A percentile compares a stretch with the other conserved stretches of the same genome.
Conservation (phyloP, 2,888 invertebrate genomes). For the Nephrocerus scutellatus region DNA sequence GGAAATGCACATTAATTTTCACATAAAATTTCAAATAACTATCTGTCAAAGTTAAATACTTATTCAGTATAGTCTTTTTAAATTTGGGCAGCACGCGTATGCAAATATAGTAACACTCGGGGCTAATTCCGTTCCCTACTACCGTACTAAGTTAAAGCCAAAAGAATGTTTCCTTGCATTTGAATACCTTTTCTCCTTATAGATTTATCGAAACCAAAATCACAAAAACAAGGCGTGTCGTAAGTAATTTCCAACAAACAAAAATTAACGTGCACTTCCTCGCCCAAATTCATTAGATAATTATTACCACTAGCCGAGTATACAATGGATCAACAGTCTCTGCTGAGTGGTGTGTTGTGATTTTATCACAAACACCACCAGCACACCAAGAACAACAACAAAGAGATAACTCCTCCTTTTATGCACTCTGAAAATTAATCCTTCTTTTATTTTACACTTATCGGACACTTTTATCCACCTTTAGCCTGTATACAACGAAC, state of each 20-base stretch:
- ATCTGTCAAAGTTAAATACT: too few relatives aligned
- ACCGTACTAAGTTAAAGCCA: not conserved
- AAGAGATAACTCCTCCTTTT: too few relatives aligned
- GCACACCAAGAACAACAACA: not conserved
- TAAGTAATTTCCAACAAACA: slow-evolving; percentile 20
- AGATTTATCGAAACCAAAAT: slow-evolving; percentile 36
- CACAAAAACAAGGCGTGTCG: slow-evolving; percentile 10
- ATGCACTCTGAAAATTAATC: not conserved
- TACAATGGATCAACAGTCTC: too few relatives aligned
- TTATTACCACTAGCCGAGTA: too few relatives aligned
- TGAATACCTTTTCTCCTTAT: slow-evolving; percentile 20
- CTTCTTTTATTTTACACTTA: slow-evolving; percentile 3
- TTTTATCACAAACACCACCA: too few relatives aligned
- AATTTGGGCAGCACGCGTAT: too few relatives aligned
- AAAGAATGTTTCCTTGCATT: not conserved
- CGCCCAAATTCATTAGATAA: too few relatives aligned
- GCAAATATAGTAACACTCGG: too few relatives aligned
- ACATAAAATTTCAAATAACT: not conserved
- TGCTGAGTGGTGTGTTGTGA: too few relatives aligned
- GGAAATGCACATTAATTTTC: slow-evolving; percentile 12
- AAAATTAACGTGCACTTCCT: slow-evolving; percentile 7
- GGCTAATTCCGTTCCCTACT: too few relatives aligned
- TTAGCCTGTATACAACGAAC: slow-evolving; percentile 72
- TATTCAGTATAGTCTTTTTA: too few relatives aligned
- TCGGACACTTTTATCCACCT: slow-evolving; percentile 5